Base-by-base conservation (phyloP, 2,113 vertebrate species). In the Vireo altiloquus region DNA sequence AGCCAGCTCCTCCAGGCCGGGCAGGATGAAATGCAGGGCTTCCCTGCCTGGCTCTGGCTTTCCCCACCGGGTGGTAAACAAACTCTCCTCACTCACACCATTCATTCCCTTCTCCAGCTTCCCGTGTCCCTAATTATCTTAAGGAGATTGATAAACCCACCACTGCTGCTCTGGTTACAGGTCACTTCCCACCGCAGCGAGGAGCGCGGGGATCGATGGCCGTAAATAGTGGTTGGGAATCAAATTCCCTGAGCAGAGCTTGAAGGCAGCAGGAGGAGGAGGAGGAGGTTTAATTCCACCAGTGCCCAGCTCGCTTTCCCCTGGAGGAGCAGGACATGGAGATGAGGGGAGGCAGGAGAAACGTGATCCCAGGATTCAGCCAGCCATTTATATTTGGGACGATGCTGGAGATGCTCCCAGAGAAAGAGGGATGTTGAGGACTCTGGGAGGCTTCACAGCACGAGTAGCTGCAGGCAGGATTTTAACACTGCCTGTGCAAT, bases 61-160 rank as follows among this genome's bases (percentile, higher is more conserved):
- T 33, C 39, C 13, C 6, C 1, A 0, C 9, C 5, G 77, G 18
- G 24, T 24, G 35, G 13, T n/a, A 39, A 89, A 53, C 71, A 86
- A 92, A 65, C 82, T 72, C 61, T 27, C 40, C 88, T 53, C 85
- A 56, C 19, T 44, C 18, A 0, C 76, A 33, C n/a, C 56, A 22
- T 89, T 61, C 33, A 28, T 77, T 81, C 60, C 68, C 80, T 60
- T 22, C 92, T 63, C 40, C 72, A 27, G 2, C 90, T 81, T 70
- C 93, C 91, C 9, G 4, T 17, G 64, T 20, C 64, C 82, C 92
- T 74, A 70, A 90, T 95, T 92, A 86, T 40, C 82, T 25, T 16
- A 14, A 64, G 31, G 94, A 96, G 95, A 96, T 93, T 89, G 96
- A 96, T 95, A 93, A 96, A 96, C 71, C 92, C 77, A 23, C 56